Evolutionary conservation across 1,140 invertebrate species (phyloP).

Genomic region (Heliconius hewitsoni): DNA sequence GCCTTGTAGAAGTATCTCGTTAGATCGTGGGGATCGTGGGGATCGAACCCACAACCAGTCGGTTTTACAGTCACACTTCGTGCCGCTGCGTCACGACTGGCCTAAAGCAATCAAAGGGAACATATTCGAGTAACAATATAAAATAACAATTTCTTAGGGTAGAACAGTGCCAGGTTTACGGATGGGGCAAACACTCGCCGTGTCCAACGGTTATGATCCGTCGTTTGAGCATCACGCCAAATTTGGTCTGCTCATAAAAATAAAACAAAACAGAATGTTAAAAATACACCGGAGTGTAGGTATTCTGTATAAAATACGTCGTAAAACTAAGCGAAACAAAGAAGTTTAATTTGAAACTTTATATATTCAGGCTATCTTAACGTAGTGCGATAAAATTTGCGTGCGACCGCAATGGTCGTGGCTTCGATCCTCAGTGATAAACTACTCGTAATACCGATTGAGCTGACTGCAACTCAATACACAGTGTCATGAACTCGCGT

Average conservation of each 20-base stretch:
- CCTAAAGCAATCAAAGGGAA: background rate
- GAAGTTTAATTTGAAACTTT: background rate
- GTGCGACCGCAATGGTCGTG: no score
- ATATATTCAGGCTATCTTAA: background rate
- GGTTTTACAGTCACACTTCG: no score
- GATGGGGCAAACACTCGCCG: slow-evolving; percentile 64
- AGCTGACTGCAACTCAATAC: no score
- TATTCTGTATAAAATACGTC: background rate
- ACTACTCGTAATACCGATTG: no score
- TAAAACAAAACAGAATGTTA: slow-evolving; percentile 64
- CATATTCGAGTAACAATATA: background rate
- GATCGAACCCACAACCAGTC: no score
- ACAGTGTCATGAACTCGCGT: no score
- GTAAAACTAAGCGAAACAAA: background rate
- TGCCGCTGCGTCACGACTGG: no score
- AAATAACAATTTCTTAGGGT: slow-evolving; percentile 35
- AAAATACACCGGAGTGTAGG: slow-evolving; percentile 52
- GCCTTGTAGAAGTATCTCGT: no score
- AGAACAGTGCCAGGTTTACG: slow-evolving; percentile 60
- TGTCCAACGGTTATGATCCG: slow-evolving; percentile 71
- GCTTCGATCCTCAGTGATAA: no score
- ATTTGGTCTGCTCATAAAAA: slow-evolving; percentile 73
- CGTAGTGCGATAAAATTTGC: no score
- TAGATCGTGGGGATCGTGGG: no score
- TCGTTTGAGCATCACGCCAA: slow-evolving; percentile 70